Conservation (phyloP, 2,797 vertebrate genomes). For the Chloroceryle amazona region DNA sequence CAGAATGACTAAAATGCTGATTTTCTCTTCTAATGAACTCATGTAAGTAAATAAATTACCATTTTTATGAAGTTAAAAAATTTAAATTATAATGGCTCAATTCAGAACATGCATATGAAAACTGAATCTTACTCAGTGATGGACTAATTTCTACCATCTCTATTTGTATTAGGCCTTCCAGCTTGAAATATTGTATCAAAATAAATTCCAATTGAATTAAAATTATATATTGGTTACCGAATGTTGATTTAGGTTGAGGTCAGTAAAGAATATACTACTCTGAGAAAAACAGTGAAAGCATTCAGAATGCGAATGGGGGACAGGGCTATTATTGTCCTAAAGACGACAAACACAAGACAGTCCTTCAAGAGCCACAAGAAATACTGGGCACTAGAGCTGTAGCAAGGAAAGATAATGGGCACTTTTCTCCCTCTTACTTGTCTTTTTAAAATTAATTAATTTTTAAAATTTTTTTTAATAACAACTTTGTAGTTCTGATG, state of each 20-base stretch:
- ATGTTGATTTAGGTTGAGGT: not conserved
- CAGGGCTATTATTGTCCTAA: not conserved
- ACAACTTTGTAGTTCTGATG: not conserved
- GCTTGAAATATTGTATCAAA: not conserved
- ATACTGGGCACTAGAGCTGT: not conserved
- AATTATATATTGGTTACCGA: not conserved
- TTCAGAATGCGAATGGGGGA: not conserved
- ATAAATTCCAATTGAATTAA: not conserved
- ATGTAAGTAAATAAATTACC: constrained; percentile 8
- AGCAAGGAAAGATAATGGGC: not conserved
- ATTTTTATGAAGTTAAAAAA: constrained; percentile 37
- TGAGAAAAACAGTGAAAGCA: not conserved
- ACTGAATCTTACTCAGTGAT: not conserved
- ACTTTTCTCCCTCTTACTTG: not conserved
- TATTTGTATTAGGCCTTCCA: not conserved
- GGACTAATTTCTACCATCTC: not conserved
- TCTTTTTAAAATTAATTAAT: not conserved
- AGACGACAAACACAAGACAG: not conserved
- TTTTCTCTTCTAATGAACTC: constrained; percentile 24
- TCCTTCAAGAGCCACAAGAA: not conserved
- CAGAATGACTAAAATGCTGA: not conserved
- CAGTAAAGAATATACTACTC: not conserved
- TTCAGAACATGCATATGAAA: not conserved
- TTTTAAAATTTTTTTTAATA: not conserved
- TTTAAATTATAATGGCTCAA: constrained; percentile 7